These are phyloP conservation scores for Steinernema carpocapsae DNA, from an alignment of 2,888 invertebrate species.

Conservation along the genomic window DNA sequence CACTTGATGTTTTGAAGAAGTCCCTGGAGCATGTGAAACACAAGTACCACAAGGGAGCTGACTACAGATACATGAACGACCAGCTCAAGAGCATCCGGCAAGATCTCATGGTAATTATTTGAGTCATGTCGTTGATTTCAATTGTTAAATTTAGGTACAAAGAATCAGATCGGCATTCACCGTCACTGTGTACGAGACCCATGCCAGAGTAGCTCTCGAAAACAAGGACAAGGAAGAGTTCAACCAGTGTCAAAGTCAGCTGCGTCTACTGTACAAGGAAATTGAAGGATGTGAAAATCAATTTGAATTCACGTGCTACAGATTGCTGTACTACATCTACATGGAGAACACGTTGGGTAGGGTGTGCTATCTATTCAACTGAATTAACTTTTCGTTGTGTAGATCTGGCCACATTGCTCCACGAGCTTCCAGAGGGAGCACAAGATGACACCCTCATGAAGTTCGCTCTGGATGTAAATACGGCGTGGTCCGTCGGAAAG, in stretches of 20 bases:
- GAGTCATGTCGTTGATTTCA: neutral
- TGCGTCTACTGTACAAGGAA: slow-evolving; percentile 84
- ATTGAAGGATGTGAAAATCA: slow-evolving; percentile 74
- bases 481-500: slow-evolving; percentile 91
- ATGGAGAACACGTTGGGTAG: slow-evolving; percentile 94
- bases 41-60: slow-evolving; percentile 85
- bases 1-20: slow-evolving; percentile 82
- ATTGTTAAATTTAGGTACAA: slow-evolving; percentile 79
- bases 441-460: slow-evolving; percentile 57
- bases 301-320: slow-evolving; percentile 91
- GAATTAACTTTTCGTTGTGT: too few species aligned
- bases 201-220: slow-evolving; percentile 94
- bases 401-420: slow-evolving; percentile 86
- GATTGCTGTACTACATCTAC: slow-evolving; percentile 94
- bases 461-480: slow-evolving; percentile 82
- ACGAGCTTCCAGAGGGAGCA: slow-evolving; percentile 70
- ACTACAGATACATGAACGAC: slow-evolving; percentile 96
- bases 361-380: slow-evolving; percentile 41
- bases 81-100: slow-evolving; percentile 97
- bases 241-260: slow-evolving; percentile 98
- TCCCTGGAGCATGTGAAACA: slow-evolving; percentile 88
- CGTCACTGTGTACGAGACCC: slow-evolving; percentile 97
- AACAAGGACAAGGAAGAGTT: slow-evolving; percentile 97
- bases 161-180: slow-evolving; percentile 91
- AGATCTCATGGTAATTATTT: slow-evolving; percentile 83